Conservation (phyloP, 2,888 invertebrate genomes). For the Gymnosoma rotundatum region DNA sequence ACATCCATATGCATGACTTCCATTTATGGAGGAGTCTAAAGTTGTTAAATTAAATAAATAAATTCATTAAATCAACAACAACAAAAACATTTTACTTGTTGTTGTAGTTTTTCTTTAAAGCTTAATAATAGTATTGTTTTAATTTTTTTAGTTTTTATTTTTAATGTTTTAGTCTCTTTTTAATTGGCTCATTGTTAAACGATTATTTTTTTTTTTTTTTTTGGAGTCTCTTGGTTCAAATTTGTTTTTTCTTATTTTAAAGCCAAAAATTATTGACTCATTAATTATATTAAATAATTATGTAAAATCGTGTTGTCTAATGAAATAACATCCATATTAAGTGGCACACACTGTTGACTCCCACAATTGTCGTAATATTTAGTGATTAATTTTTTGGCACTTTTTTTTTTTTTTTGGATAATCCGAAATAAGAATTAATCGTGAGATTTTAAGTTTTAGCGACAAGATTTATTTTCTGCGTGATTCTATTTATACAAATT, state of each 20-base stretch:
- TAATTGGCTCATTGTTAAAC: constrained; percentile 68
- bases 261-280: constrained; percentile 49
- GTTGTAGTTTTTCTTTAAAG: neutral
- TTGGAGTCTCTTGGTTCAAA: neutral
- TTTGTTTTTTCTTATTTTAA: neutral
- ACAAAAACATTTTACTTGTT: constrained; percentile 15
- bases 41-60: constrained; percentile 65
- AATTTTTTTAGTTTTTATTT: constrained; percentile 12
- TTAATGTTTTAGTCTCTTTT: constrained; percentile 54
- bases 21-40: constrained; percentile 66
- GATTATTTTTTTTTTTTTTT: constrained; percentile 7
- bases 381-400: constrained; percentile 18
- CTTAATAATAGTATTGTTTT: constrained; percentile 6
- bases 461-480: constrained; percentile 30
- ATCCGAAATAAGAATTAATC: constrained; percentile 33
- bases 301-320: constrained; percentile 59
- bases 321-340: constrained; percentile 42
- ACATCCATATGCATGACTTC: constrained; percentile 68
- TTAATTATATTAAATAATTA: constrained; percentile 66
- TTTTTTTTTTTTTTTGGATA: constrained; percentile 8
- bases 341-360: constrained; percentile 43
- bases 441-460: constrained; percentile 37
- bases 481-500: constrained; percentile 4
- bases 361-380: constrained; percentile 38
- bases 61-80: constrained; percentile 55